Evolutionary conservation across 1,140 invertebrate genomes (phyloP).

Genomic region (Drosophila rhopaloa): DNA sequence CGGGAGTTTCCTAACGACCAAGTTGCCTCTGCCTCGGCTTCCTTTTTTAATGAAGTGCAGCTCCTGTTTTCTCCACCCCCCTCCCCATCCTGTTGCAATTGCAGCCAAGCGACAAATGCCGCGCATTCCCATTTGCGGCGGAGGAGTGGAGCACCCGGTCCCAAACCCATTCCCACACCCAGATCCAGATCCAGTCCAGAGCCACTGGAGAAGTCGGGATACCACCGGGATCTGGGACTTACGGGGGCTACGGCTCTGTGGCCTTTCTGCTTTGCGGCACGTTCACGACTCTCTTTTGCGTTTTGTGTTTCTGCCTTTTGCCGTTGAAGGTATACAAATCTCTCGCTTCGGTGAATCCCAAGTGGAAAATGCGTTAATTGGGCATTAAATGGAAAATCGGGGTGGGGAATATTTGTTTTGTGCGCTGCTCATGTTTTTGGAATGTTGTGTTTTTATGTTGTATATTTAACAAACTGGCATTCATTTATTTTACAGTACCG

Average conservation of each 20-base stretch:
- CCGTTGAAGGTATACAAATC: slow-evolving; percentile 62
- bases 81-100: slow-evolving; percentile 26
- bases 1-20: slow-evolving; percentile 64
- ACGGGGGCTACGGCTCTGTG: slow-evolving; percentile 23
- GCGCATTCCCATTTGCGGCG: slow-evolving; percentile 34
- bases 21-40: slow-evolving; percentile 25
- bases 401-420: slow-evolving; percentile 6
- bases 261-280: slow-evolving; percentile 75
- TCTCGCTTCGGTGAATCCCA: slow-evolving; percentile 60
- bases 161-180: background rate
- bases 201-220: background rate
- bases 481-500: too few species aligned
- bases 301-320: slow-evolving; percentile 45
- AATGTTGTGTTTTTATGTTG: background rate
- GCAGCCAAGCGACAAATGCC: slow-evolving; percentile 69
- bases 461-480: too few species aligned
- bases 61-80: slow-evolving; percentile 14
- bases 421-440: background rate
- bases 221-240: slow-evolving; percentile 19
- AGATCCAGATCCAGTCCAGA: background rate
- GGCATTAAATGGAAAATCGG: slow-evolving; percentile 67
- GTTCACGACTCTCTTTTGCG: slow-evolving; percentile 52
- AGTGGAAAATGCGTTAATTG: slow-evolving; percentile 81
- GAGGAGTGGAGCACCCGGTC: background rate
- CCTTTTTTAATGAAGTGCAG: slow-evolving; percentile 74